These are phyloP conservation scores for Epizoanthus stellaris DNA, from an alignment of 92 coral and sea anemone species.

Conservation along the genomic window DNA sequence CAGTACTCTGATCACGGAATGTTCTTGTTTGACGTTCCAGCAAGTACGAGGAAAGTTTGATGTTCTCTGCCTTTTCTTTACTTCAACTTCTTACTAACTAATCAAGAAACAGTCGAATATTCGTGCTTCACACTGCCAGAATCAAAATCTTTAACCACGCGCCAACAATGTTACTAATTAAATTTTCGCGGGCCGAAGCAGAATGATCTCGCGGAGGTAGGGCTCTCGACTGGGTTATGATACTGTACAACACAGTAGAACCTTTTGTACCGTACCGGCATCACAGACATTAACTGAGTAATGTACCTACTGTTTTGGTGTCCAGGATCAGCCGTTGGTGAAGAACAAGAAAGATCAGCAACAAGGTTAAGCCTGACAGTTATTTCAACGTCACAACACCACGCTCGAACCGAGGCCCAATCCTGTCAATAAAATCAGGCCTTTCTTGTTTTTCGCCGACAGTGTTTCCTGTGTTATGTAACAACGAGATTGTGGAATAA, in stretches of 20 bases:
- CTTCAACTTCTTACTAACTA: not conserved
- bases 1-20: conserved; percentile 32
- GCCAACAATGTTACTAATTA: not conserved
- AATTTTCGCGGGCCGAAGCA: conserved; percentile 16
- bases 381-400: not conserved
- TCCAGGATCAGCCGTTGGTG: conserved; percentile 10
- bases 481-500: conserved; percentile 19
- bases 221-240: not conserved
- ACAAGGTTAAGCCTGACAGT: not conserved
- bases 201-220: not conserved
- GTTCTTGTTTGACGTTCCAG: not conserved
- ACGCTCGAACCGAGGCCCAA: conserved; percentile 9
- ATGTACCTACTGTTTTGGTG: conserved; percentile 36
- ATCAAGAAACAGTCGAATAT: not conserved
- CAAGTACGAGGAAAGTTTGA: not conserved
- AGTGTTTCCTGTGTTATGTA: conserved; percentile 41
- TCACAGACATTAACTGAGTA: not conserved
- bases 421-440: conserved; percentile 1
- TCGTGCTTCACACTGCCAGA: not conserved
- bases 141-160: too few relatives aligned
- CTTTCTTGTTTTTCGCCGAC: conserved; percentile 33
- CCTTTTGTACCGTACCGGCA: not conserved
- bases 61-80: not conserved
- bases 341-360: not conserved
- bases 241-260: not conserved